Evolutionary conservation across 2,888 invertebrate genomes (phyloP), one percentile per base, ranked within the genome.

Genomic region (Platypus cylindrus): DNA sequence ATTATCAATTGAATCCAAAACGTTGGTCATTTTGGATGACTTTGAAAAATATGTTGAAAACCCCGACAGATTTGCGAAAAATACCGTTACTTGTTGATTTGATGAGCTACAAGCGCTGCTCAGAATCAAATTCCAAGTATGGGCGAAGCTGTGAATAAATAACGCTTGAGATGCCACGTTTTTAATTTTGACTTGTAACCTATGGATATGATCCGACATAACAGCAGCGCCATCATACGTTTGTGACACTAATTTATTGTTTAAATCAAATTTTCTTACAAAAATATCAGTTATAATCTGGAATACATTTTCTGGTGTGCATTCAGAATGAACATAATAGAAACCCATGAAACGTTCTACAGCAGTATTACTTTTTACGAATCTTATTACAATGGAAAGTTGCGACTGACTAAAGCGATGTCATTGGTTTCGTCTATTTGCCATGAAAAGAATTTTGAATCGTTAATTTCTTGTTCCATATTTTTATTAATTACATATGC

Each of bases 321-420:
- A 5, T 11, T 49, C 48, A 11, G 40, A 36, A 44, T 50, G 50
- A 8, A 52, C 52, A 38, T 54, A 47, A 29, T 42, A 46, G 38
- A 52, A 56, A 12, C 50, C 46, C 31, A 52, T 29, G 43, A 54
- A 53, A 30, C 53, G 32, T 46, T 55, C 53, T 26, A 50, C 40
- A 22, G 46, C 32, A 29, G 44, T 29, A 15, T 46, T 44, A 26
- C 42, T 32, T 16, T 20, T 29, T 8, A 49, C 47, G 45, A 48
- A 55, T 27, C 53, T 40, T 30, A 55, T 43, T 37, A 54, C 44
- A 45, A 52, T 29, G 39, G 52, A 42, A 26, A 45, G 11, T 41
- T 47, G 41, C 23, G 45, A 28, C 42, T 33, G 27, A 48, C 50
- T n/a, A n/a, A 36, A 45, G 35, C 32, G 13, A 48, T 45, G 20